phyloP scores from a whole-genome alignment of 1,140 invertebrate species.

The Araneus ventricosus region DNA sequence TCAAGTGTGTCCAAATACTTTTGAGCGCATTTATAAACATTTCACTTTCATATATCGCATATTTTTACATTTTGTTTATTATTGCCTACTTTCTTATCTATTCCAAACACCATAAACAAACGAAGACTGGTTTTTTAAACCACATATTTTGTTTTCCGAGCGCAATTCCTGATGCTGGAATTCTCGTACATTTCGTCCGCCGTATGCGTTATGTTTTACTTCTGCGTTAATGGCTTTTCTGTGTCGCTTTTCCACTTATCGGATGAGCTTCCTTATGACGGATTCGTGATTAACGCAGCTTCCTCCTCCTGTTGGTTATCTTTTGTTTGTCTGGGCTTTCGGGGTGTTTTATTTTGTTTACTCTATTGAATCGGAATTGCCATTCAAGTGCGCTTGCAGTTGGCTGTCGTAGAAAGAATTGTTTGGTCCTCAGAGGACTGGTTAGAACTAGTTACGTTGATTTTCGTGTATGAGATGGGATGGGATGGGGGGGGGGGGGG shows the following conservation, averaged over 20 bases:
- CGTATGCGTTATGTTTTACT: neutral
- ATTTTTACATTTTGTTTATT: neutral
- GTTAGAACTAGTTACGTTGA: no score
- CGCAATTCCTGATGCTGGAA: neutral
- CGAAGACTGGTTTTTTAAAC: neutral
- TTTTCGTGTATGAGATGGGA: no score
- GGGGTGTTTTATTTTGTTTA: neutral
- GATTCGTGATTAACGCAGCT: neutral
- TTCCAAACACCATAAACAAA: neutral
- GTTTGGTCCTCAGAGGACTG: no score
- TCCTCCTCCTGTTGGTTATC: neutral
- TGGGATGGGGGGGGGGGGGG: no score
- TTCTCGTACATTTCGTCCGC: neutral
- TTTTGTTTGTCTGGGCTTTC: conserved; percentile 3
- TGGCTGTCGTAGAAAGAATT: no score
- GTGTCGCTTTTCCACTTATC: conserved; percentile 25
- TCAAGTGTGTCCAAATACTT: no score
- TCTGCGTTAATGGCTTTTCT: conserved; percentile 10
- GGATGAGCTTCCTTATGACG: neutral
- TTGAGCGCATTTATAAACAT: no score
- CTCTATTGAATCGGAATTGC: no score
- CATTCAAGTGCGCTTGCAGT: no score
- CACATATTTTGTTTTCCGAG: neutral
- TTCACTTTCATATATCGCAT: no score
- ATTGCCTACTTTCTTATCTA: neutral